Evolutionary conservation across 2,888 invertebrate genomes (phyloP).

Genomic region (Tetrapedia diversipes): DNA sequence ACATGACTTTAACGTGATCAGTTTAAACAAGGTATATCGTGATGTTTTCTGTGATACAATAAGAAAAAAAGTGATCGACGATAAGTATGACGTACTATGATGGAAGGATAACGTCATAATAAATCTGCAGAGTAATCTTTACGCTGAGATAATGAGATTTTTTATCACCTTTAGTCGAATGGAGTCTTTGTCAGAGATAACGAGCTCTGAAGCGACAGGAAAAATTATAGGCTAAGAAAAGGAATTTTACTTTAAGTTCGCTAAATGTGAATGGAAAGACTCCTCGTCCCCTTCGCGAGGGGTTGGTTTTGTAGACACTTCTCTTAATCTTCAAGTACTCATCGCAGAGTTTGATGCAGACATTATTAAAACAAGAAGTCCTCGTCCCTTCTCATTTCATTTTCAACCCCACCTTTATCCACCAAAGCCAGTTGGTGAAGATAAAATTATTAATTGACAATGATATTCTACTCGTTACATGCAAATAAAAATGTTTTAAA

Average conservation of each 20-base stretch:
- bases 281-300: slow-evolving; percentile 17
- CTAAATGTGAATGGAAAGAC: slow-evolving; percentile 50
- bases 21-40: slow-evolving; percentile 4
- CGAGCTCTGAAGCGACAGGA: slow-evolving; percentile 56
- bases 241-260: slow-evolving; percentile 58
- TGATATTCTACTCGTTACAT: not conserved
- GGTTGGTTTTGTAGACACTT: slow-evolving; percentile 50
- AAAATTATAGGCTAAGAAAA: slow-evolving; percentile 55
- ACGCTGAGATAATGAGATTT: slow-evolving; percentile 59
- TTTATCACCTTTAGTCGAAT: slow-evolving; percentile 59
- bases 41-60: slow-evolving; percentile 1
- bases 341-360: slow-evolving; percentile 34
- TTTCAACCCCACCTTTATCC: not conserved
- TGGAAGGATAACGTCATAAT: slow-evolving; percentile 57
- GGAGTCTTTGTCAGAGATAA: slow-evolving; percentile 58
- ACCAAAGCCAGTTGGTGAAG: not conserved
- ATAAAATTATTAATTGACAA: not conserved
- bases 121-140: slow-evolving; percentile 62
- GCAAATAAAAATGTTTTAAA: too few species aligned
- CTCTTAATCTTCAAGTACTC: slow-evolving; percentile 44
- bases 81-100: slow-evolving; percentile 47
- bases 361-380: slow-evolving; percentile 38
- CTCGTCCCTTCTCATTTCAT: not conserved
- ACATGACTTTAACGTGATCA: slow-evolving; percentile 29
- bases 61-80: slow-evolving; percentile 32